Percentiles rank a stretch among this genome's conserved stretches.
Evolutionary conservation across 2,113 vertebrate genomes (phyloP).

Genomic region (Lynx canadensis): DNA sequence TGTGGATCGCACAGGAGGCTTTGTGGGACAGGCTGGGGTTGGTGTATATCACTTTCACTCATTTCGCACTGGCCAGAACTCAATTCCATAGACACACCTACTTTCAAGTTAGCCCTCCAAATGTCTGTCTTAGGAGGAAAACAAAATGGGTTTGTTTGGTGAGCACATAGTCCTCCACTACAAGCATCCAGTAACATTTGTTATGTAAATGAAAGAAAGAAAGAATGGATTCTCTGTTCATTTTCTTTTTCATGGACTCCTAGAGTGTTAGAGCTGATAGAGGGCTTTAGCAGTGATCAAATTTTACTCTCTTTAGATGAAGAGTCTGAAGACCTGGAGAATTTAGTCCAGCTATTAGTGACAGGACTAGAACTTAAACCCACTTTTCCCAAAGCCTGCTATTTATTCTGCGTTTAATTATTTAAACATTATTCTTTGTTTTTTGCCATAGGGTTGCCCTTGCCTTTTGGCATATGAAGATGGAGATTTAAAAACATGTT

Average conservation of each 20-base stretch:
- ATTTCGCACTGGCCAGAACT: not conserved
- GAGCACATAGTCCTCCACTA: not conserved
- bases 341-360: not conserved
- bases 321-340: not conserved
- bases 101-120: not conserved
- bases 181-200: not conserved
- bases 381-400: not conserved
- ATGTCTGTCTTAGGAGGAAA: not conserved
- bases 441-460: not conserved
- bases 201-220: not conserved
- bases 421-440: not conserved
- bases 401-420: not conserved
- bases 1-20: not conserved
- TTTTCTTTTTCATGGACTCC: not conserved
- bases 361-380: not conserved
- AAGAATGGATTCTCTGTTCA: not conserved
- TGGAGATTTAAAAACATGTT: not conserved
- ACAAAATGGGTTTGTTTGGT: not conserved
- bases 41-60: not conserved
- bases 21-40: not conserved
- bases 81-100: not conserved
- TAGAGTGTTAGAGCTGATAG: not conserved
- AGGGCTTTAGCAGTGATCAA: not conserved
- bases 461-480: conserved; percentile 27
- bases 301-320: not conserved